Base-by-base conservation (phyloP, 2,888 invertebrate genomes). In the Diarsia mendica region DNA sequence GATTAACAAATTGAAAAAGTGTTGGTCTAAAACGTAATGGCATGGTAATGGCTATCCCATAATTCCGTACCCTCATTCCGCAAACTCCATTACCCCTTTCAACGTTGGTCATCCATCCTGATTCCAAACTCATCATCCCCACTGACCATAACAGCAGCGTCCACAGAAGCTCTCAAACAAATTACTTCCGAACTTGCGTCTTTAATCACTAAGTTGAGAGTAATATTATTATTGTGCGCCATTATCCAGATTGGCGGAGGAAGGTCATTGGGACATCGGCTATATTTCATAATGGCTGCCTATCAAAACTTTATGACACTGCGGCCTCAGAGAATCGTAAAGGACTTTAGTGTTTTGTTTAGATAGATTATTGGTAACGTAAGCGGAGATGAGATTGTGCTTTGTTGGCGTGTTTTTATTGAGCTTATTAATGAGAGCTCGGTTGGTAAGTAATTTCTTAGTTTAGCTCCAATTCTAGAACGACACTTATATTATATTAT, bases 261-360 rank as follows among this genome's bases (percentile, higher is more conserved):
- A 73, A 81, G 88, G 83, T 85, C 86, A 89, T 83, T 72, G 84
- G 88, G 83, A 85, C 86, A 89, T 83, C 74, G 84, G 72, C 83
- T 79, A 89, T 88, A 88, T 88, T 86, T 88, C 90, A 88, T 92
- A 92, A 93, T 90, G 89, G 85, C 83, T 73, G 78, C 84, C 89
- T 90, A 94, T 94, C 92, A 93, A 94, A 93, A 91, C 89, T 94
- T 94, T 93, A 94, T 89, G 92, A 86, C 87, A 85, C 81, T 84
- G 84, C 84, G 80, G 85, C 90, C 75, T 80, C 71, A 84, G 92
- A 92, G 90, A 90, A 90, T 90, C 93, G 90, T 94, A 92, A 93
- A 92, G 89, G 87, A 88, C 89, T 94, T 93, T 91, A 93, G 89
- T 88, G 87, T 90, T 85, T 86, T 88, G 88, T 89, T 89, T 90